Percentiles rank a stretch among this genome's conserved stretches.
Conservation (phyloP, 2,797 vertebrate species). For the Bovichtus variegatus region DNA sequence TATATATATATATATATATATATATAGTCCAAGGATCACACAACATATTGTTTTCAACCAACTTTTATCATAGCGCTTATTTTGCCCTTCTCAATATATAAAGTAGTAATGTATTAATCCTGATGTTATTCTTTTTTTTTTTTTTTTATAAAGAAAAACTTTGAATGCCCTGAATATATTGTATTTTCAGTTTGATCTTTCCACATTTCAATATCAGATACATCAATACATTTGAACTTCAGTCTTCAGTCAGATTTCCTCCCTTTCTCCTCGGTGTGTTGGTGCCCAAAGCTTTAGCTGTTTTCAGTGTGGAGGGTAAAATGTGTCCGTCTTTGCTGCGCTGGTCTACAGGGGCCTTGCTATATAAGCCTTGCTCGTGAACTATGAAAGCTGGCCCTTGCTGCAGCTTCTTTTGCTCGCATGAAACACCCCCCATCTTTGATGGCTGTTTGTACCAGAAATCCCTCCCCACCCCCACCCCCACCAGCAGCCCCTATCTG, state of each 20-base stretch:
- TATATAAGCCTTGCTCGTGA: constrained; percentile 49
- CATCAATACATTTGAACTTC: background rate
- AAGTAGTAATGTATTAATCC: background rate
- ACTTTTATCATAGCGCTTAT: background rate
- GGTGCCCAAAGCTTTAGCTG: constrained; percentile 5
- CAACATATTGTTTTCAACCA: background rate
- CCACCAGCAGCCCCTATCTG: constrained; percentile 53
- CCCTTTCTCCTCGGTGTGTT: background rate
- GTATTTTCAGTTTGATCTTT: background rate
- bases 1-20: too few species aligned
- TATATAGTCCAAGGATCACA: background rate
- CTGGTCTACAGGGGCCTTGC: constrained; percentile 29
- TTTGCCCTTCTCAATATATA: background rate
- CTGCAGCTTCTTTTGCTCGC: constrained; percentile 61
- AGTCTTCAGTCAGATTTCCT: background rate
- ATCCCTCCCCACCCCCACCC: constrained; percentile 30
- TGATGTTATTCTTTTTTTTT: too few species aligned
- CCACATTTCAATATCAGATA: background rate
- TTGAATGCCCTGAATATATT: background rate
- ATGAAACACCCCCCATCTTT: constrained; percentile 69
- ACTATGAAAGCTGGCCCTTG: constrained; percentile 63
- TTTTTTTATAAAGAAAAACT: background rate
- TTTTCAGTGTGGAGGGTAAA: constrained; percentile 32
- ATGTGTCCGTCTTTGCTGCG: constrained; percentile 38
- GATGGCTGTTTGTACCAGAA: constrained; percentile 75